Conservation (phyloP, 2,888 invertebrate genomes). For the Diachrysia chrysitis region DNA sequence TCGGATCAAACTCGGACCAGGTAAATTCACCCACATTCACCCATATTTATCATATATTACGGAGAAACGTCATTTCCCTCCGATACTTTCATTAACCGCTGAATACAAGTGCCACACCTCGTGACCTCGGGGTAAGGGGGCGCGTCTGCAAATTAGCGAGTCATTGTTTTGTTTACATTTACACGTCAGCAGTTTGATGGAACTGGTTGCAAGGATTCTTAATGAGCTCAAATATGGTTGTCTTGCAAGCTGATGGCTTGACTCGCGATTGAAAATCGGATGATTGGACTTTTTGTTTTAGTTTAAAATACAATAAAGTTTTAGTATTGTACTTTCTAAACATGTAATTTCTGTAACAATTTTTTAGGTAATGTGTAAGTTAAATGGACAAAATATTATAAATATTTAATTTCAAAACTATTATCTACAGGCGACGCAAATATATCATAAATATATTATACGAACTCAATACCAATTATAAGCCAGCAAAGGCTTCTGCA, state of each 20-base stretch:
- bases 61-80: slow-evolving; percentile 58
- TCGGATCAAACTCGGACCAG: slow-evolving; percentile 37
- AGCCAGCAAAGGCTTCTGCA: no score
- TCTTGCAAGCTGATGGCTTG: slow-evolving; percentile 29
- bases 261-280: slow-evolving; percentile 6
- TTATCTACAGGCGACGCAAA: no score
- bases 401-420: no score
- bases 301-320: no score
- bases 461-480: no score
- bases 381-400: no score
- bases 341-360: no score
- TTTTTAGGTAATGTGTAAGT: no score
- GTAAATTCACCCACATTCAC: slow-evolving; percentile 42
- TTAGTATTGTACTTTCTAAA: no score
- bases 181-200: slow-evolving; percentile 84
- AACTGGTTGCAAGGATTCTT: slow-evolving; percentile 69
- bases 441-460: no score
- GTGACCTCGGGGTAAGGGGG: slow-evolving; percentile 80
- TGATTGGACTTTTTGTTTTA: no score
- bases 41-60: slow-evolving; percentile 53
- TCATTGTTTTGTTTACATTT: slow-evolving; percentile 89
- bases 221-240: slow-evolving; percentile 58
- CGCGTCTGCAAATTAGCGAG: slow-evolving; percentile 79
- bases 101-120: slow-evolving; percentile 75
- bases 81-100: slow-evolving; percentile 65